Conservation (phyloP, 2,797 vertebrate species). For the Trichosurus vulpecula region DNA sequence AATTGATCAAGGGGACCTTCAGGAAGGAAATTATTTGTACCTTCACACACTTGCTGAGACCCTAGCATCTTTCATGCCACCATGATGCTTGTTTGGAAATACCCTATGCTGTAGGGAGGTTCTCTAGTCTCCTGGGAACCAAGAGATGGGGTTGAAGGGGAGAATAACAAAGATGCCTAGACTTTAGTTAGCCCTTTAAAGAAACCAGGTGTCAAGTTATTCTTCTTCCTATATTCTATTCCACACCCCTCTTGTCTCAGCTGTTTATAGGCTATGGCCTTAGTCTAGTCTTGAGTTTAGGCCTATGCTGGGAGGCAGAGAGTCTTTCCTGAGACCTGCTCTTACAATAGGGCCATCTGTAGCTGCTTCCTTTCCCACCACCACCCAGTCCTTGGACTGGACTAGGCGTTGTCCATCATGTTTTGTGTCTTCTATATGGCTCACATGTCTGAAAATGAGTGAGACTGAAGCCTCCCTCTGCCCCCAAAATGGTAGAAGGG, state of each 20-base stretch:
- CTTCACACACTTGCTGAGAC: constrained; percentile 4
- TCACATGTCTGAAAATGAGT: not conserved
- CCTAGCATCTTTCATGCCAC: not conserved
- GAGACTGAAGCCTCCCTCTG: not conserved
- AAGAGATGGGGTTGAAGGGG: not conserved
- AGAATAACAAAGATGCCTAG: not conserved
- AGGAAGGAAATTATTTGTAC: not conserved
- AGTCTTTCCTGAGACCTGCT: not conserved
- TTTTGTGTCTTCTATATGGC: not conserved
- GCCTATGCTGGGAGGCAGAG: not conserved
- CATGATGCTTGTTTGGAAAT: constrained; percentile 35
- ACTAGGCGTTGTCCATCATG: not conserved
- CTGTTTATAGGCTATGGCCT: not conserved
- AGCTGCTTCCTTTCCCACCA: not conserved
- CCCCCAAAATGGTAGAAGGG: not conserved
- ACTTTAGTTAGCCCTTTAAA: not conserved
- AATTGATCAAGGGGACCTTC: not conserved
- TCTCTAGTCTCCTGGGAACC: not conserved
- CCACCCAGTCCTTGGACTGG: not conserved
- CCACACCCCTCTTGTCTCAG: not conserved
- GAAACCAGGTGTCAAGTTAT: not conserved
- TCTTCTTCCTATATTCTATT: not conserved
- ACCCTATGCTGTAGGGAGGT: not conserved
- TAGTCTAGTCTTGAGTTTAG: not conserved
- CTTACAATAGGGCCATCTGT: not conserved